Evolutionary conservation across 2,113 vertebrate genomes (phyloP), one percentile per base, ranked within the genome.

Genomic region (Chionodraco myersi): DNA sequence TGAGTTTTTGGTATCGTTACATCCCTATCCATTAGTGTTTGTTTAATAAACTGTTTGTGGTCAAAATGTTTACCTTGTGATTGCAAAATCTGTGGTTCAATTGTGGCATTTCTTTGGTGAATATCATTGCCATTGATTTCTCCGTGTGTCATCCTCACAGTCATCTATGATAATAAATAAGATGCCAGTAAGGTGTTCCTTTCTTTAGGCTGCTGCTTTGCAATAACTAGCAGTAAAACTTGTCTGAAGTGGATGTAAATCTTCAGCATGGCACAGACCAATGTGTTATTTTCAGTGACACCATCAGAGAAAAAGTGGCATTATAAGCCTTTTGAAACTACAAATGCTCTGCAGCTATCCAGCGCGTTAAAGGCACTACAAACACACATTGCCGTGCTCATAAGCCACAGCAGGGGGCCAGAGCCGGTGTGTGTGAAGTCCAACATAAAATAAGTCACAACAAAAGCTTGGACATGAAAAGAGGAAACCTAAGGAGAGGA

Each of bases 381-480:
- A 57, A 72, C 64, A 69, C 83, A 86, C 78, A 75, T 76, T 26
- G 54, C 70, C 66, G 72, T 6, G 2, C 75, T 84, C 70, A 75
- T 64, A 79, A 53, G 64, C 52, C 57, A 36, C 87, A 81, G 80
- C 79, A 85, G 80, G 84, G 67, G 61, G 66, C 78, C 56, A 30
- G 68, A 79, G 71, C 61, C 57, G 23, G 53, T 11, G 62, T 79
- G 34, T 73, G 63, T 63, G 73, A 76, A 77, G 75, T 89, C 58
- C 34, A 75, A 63, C 72, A 69, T 34, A 72, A 79, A 86, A 64
- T 76, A 79, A 86, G 67, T 76, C 64, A 60, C n/a, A 75, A 80
- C 60, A 82, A 86, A 80, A 63, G 72, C 65, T 36, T 0, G 16
- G 63, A 72, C 61, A 72, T 79, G 12, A 80, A 83, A 75, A 69